A percentile compares a stretch with the other conserved stretches of the same genome.
These are phyloP conservation scores for Dendrocopos noguchii DNA, from an alignment of 2,113 vertebrate genomes.

Conservation along the genomic window DNA sequence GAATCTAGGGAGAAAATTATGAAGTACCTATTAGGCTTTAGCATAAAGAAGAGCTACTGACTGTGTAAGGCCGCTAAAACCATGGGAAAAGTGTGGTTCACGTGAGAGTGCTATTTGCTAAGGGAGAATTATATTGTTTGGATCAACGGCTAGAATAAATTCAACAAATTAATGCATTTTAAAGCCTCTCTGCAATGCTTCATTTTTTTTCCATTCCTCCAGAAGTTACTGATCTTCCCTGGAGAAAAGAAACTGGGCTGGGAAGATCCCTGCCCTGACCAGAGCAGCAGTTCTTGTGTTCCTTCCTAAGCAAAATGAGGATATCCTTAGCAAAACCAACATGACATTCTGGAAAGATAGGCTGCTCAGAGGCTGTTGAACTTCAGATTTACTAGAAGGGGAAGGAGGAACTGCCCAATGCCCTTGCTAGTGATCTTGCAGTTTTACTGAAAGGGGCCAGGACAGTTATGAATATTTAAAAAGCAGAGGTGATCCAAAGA, in stretches of 20 bases:
- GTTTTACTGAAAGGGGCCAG: not conserved
- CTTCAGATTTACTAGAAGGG: not conserved
- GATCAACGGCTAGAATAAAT: not conserved
- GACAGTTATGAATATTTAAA: not conserved
- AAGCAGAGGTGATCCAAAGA: not conserved
- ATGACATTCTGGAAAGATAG: not conserved
- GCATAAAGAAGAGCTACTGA: not conserved
- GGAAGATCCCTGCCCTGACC: not conserved
- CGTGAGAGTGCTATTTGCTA: not conserved
- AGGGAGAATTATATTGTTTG: not conserved
- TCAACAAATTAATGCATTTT: not conserved
- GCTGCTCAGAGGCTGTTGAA: not conserved
- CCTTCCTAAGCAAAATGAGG: not conserved
- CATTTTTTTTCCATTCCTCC: not conserved
- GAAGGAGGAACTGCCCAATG: not conserved
- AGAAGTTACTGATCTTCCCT: not conserved
- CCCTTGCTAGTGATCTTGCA: not conserved
- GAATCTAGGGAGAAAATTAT: not conserved
- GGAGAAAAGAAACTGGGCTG: not conserved
- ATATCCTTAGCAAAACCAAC: not conserved
- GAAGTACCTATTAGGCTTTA: not conserved
- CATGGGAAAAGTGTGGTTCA: not conserved
- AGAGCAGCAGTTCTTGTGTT: not conserved
- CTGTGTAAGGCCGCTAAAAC: not conserved
- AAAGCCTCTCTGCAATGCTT: not conserved